phyloP scores from a whole-genome alignment of 2,888 invertebrate species.

The Macrophya alboannulata region DNA sequence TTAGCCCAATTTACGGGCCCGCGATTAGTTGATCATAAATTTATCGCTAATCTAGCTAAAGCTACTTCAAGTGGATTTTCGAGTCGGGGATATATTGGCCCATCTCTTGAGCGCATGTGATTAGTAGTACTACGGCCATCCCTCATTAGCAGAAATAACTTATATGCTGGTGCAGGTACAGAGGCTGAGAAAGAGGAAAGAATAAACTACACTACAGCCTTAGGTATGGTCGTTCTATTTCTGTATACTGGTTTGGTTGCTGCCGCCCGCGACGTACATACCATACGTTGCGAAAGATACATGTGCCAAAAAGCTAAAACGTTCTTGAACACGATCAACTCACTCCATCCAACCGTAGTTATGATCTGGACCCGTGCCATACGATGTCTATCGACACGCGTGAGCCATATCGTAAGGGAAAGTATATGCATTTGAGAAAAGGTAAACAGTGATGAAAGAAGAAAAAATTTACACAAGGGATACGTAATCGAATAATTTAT shows the following conservation, averaged over 20 bases:
- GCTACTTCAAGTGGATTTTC: constrained; percentile 15
- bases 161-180: not conserved
- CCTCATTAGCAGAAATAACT: constrained; percentile 24
- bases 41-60: constrained; percentile 7
- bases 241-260: not conserved
- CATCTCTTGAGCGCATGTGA: not conserved
- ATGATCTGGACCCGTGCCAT: constrained; percentile 21
- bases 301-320: constrained; percentile 22
- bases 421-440: not conserved
- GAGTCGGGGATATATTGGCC: not conserved
- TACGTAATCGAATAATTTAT: constrained; percentile 17
- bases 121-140: constrained; percentile 4
- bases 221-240: not conserved
- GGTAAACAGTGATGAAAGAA: constrained; percentile 10
- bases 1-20: not conserved
- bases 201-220: not conserved
- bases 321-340: not conserved
- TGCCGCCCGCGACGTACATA: not conserved
- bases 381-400: not conserved
- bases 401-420: not conserved
- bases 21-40: not conserved
- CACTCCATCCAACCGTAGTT: not conserved
- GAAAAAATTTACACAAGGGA: not conserved
- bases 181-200: not conserved
- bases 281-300: constrained; percentile 2